A percentile compares a stretch with the other conserved stretches of the same genome.
These are phyloP conservation scores for Aplodontia rufa DNA, from an alignment of 2,113 vertebrate species.

Conservation along the genomic window DNA sequence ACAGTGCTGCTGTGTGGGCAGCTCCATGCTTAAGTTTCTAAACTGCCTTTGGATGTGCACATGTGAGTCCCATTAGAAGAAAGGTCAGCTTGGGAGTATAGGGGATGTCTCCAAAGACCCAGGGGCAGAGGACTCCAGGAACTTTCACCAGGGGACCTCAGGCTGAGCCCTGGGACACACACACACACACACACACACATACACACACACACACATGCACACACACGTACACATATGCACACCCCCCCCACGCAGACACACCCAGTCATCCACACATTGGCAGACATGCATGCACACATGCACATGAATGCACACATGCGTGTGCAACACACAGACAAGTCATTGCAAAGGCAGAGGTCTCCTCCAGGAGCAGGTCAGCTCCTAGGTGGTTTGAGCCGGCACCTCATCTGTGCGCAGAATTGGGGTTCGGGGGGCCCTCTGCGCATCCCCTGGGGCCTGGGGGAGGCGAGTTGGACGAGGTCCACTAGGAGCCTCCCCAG, in stretches of 20 bases:
- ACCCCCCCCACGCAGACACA: too few species aligned
- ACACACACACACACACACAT: too few species aligned
- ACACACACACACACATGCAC: too few species aligned
- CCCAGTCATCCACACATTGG: too few species aligned
- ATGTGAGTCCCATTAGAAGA: neutral
- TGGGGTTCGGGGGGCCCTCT: too few species aligned
- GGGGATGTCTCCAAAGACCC: neutral
- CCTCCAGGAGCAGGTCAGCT: neutral
- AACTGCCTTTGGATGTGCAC: neutral
- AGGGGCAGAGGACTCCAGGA: neutral
- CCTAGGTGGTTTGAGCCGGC: neutral
- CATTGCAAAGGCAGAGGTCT: neutral
- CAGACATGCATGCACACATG: too few species aligned
- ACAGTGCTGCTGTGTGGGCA: too few species aligned
- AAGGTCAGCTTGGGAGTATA: neutral
- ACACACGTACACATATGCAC: too few species aligned
- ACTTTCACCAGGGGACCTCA: neutral
- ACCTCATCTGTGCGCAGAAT: neutral
- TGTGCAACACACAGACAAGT: neutral
- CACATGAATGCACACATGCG: too few species aligned
- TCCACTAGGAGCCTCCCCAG: neutral
- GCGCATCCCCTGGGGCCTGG: too few species aligned
- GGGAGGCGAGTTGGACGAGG: too few species aligned
- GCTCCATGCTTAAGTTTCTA: fast-evolving
- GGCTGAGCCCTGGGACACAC: neutral